phyloP scores from a whole-genome alignment of 2,888 invertebrate genomes.

The Heliconius aoede region DNA sequence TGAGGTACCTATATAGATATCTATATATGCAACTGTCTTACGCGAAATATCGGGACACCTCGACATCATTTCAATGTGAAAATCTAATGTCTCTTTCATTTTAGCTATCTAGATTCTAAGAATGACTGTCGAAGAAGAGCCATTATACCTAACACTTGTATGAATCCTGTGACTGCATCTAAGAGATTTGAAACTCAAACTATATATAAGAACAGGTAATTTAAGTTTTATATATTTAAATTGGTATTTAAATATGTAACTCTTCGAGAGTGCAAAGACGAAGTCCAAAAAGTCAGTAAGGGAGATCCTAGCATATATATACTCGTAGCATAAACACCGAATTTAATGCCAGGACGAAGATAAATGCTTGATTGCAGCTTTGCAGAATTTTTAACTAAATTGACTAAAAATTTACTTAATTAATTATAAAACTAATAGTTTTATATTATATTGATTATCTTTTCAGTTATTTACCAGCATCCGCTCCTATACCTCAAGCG shows the following conservation, averaged over 20 bases:
- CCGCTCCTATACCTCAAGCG: slow-evolving; percentile 66
- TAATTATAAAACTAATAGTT: too few relatives aligned
- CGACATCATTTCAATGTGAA: not conserved
- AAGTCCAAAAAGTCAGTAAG: too few relatives aligned
- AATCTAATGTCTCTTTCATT: slow-evolving; percentile 35
- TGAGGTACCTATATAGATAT: slow-evolving; percentile 61
- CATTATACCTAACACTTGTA: slow-evolving; percentile 66
- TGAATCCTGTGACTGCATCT: slow-evolving; percentile 71
- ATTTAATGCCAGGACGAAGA: too few relatives aligned
- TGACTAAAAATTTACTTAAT: too few relatives aligned
- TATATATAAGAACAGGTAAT: slow-evolving; percentile 75
- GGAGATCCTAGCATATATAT: too few relatives aligned
- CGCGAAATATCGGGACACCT: not conserved
- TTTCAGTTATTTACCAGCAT: slow-evolving; percentile 68
- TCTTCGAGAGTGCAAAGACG: too few relatives aligned
- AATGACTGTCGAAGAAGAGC: slow-evolving; percentile 74
- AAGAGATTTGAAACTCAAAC: slow-evolving; percentile 71
- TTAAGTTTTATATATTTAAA: not conserved
- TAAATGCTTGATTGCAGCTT: too few relatives aligned
- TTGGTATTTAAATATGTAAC: too few relatives aligned
- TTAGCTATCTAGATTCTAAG: slow-evolving; percentile 66
- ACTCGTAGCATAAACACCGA: too few relatives aligned
- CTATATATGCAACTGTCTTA: not conserved
- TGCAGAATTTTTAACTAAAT: too few relatives aligned
- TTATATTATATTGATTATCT: not conserved